Base-by-base conservation (phyloP, 2,888 invertebrate species). In the Diadegma fenestrale region DNA sequence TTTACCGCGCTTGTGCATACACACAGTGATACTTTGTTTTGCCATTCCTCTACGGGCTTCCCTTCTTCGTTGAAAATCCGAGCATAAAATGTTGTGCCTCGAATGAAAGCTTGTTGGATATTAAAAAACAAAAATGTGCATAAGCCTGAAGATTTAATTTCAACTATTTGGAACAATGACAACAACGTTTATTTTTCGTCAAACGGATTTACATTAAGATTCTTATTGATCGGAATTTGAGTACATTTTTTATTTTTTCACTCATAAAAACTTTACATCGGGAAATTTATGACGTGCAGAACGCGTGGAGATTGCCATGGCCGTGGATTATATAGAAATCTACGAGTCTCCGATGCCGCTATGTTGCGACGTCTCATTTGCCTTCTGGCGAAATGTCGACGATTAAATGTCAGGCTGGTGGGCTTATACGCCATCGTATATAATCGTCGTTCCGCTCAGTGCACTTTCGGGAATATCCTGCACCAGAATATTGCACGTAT, bases 391-490 rank as follows among this genome's bases (percentile, higher is more conserved):
- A 90, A 91, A 91, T 90, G 88, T 90, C 89, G 89, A 88, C 87
- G 89, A 88, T 89, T 90, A 90, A 91, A 91, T 88, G 89, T 91
- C 90, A 89, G 78, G 64, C 79, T 82, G 78, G 84, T 80, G 82
- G 41, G 43, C 48, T 63, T 76, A 80, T 73, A 83, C 75, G 77
- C 77, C 84, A 69, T 68, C 68, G 64, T 72, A 79, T 69, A 66
- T 80, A 78, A 69, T 72, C 80, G 78, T 73, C 69, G 41, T 81
- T 69, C 43, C 61, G 33, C 45, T 43, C n/a, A 73, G 61, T 78
- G 84, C 81, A 81, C 81, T 81, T 84, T 72, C 61, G 77, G 77
- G 77, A 84, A 80, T 84, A 84, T 73, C 45, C 64, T 76, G 71
- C 76, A 54, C 78, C 68, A 43, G 68, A 78, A 68, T 78, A 69